Conservation (phyloP, 2,797 vertebrate genomes). For the Amphiprion clarkii region DNA sequence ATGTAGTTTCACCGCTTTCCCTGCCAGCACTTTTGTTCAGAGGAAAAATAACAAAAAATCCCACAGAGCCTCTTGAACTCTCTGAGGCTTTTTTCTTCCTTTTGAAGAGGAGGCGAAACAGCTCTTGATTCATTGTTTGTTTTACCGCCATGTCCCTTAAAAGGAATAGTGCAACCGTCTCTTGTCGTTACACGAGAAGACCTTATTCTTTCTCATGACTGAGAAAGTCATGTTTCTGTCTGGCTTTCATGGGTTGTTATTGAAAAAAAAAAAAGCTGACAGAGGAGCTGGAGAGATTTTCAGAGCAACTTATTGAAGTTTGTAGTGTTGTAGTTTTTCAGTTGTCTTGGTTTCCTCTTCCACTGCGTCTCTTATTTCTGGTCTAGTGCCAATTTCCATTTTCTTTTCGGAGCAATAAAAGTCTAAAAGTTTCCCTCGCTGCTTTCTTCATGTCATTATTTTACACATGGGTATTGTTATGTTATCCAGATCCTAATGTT, state of each 20-base stretch:
- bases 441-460: constrained; percentile 76
- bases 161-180: constrained; percentile 77
- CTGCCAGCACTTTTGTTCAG: constrained; percentile 84
- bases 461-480: constrained; percentile 79
- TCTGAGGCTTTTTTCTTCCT: constrained; percentile 74
- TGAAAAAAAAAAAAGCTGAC: constrained; percentile 67
- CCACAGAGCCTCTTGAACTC: constrained; percentile 84
- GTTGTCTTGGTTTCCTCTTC: constrained; percentile 74
- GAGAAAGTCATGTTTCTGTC: constrained; percentile 74
- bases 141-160: constrained; percentile 81
- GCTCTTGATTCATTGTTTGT: constrained; percentile 83
- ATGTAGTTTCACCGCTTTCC: constrained; percentile 83
- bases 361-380: constrained; percentile 71
- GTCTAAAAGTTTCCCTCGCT: constrained; percentile 75
- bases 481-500: constrained; percentile 75
- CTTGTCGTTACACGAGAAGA: constrained; percentile 78
- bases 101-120: constrained; percentile 80
- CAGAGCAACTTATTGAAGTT: constrained; percentile 67
- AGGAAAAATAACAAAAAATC: constrained; percentile 83
- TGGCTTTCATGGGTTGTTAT: constrained; percentile 76
- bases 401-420: constrained; percentile 77
- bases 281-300: constrained; percentile 65
- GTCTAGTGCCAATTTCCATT: constrained; percentile 78
- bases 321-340: constrained; percentile 67
- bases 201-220: constrained; percentile 74